A percentile compares a stretch with the other conserved stretches of the same genome.
Conservation (phyloP, 2,888 invertebrate species). For the Mesodorylaimus sp. region DNA sequence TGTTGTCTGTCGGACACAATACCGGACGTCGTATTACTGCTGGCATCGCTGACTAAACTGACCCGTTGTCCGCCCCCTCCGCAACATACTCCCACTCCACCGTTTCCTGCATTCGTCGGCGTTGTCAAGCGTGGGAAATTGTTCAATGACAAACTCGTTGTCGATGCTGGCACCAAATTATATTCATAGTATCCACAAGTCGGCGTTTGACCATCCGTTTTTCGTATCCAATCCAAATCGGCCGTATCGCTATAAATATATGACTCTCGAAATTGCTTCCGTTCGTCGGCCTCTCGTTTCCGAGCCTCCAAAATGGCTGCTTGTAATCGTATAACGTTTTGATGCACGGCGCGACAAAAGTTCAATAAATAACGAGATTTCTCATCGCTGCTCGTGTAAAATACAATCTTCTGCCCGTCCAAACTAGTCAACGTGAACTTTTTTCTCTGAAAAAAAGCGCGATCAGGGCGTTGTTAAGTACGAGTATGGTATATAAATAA, state of each 20-base stretch:
- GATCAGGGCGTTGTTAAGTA: no score
- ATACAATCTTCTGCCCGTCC: slow-evolving; percentile 45
- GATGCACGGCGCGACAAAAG: slow-evolving; percentile 71
- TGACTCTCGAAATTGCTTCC: slow-evolving; percentile 46
- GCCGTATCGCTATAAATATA: slow-evolving; percentile 44
- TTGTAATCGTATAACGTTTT: slow-evolving; percentile 73
- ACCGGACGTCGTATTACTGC: slow-evolving; percentile 89
- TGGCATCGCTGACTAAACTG: slow-evolving; percentile 74
- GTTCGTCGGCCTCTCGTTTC: slow-evolving; percentile 38
- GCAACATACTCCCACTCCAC: no score
- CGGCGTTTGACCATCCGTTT: no score
- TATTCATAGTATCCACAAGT: no score
- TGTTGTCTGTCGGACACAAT: slow-evolving; percentile 86
- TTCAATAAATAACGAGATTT: slow-evolving; percentile 74
- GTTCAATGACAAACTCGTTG: no score
- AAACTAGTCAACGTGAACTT: slow-evolving; percentile 71
- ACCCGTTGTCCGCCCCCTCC: slow-evolving; percentile 56
- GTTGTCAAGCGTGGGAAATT: no score
- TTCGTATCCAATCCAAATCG: slow-evolving; percentile 27
- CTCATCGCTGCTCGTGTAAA: slow-evolving; percentile 77
- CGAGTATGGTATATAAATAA: no score
- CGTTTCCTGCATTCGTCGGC: no score
- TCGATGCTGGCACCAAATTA: no score
- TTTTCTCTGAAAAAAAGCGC: slow-evolving; percentile 49
- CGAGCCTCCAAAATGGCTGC: slow-evolving; percentile 62